Evolutionary conservation across 2,888 invertebrate genomes (phyloP), one percentile per base, ranked within the genome.

Genomic region (Nysson spinosus): DNA sequence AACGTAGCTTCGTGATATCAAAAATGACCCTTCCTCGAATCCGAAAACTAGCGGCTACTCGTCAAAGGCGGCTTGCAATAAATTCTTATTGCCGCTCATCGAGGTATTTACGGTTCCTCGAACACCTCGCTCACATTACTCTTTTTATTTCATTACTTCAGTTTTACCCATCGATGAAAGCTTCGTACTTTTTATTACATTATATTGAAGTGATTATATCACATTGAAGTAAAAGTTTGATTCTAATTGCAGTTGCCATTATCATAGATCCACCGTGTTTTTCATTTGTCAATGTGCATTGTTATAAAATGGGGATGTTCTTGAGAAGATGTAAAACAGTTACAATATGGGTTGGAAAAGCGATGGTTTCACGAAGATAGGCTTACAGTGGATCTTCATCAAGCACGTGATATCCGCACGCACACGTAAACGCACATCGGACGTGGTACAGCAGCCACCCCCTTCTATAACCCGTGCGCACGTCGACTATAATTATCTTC

Each of bases 401-500:
- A 65, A 61, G 68, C 68, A 32, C 58, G 58, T 52, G 73, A 74
- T 74, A 72, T 49, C 44, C 57, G 39, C 42, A 66, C 71, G 74
- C 72, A 72, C 72, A 75, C 69, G 69, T 69, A 74, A 64, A 72
- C 74, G 72, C 72, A 72, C 52, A 35, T 74, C 66, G 63, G 69
- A 74, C 71, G 44, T 57, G 62, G 56, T 54, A 60, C 68, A 34
- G 34, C 34, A 44, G 39, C 67, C 56, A 72, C 70, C 75, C 75
- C 54, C 63, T 72, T 74, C 72, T 74, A 69, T 76, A 76, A 78
- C 49, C 64, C 54, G 64, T 17, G 64, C 58, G 65, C 81, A 82
- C 82, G 79, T 85, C 82, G 80, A 82, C 86, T 87, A 85, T 86
- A 87, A 87, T 87, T 87, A 87, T 85, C 85, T 79, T 70, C 78